phyloP scores from a whole-genome alignment of 2,113 vertebrate species.

The Pachypanchax playfairii region DNA sequence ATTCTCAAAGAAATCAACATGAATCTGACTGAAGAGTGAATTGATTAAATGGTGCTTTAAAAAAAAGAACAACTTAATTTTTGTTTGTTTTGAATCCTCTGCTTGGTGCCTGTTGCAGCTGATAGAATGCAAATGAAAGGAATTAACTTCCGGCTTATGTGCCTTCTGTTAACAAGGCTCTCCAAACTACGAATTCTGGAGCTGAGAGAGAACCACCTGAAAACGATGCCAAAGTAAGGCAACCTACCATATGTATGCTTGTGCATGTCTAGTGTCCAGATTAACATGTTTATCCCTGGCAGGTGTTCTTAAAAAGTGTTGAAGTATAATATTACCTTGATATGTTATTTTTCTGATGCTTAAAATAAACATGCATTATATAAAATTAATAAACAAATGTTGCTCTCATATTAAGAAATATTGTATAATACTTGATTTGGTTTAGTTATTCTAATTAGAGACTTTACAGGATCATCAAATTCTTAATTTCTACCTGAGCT shows the following conservation, averaged over 20 bases:
- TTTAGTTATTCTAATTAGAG: not conserved
- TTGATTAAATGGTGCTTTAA: not conserved
- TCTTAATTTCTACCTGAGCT: not conserved
- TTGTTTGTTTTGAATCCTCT: not conserved
- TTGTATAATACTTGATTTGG: not conserved
- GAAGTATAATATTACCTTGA: not conserved
- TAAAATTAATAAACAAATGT: too few species aligned
- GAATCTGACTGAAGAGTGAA: not conserved
- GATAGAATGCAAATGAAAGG: not conserved
- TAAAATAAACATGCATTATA: too few species aligned
- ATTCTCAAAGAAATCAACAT: not conserved
- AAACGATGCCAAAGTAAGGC: conserved; percentile 99
- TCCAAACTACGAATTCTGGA: conserved; percentile 98
- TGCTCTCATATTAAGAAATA: not conserved
- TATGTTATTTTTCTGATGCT: not conserved
- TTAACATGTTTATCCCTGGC: not conserved
- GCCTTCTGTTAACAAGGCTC: conserved; percentile 81
- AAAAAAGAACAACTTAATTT: not conserved
- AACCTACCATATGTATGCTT: conserved; percentile 7
- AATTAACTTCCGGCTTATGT: conserved; percentile 13
- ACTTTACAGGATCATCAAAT: not conserved
- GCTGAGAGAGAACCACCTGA: conserved; percentile 98
- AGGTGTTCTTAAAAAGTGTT: not conserved
- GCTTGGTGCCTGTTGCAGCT: conserved; percentile 13
- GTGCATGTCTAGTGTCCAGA: not conserved